Evolutionary conservation across 1,140 invertebrate genomes (phyloP).

Genomic region (Aethina tumida): DNA sequence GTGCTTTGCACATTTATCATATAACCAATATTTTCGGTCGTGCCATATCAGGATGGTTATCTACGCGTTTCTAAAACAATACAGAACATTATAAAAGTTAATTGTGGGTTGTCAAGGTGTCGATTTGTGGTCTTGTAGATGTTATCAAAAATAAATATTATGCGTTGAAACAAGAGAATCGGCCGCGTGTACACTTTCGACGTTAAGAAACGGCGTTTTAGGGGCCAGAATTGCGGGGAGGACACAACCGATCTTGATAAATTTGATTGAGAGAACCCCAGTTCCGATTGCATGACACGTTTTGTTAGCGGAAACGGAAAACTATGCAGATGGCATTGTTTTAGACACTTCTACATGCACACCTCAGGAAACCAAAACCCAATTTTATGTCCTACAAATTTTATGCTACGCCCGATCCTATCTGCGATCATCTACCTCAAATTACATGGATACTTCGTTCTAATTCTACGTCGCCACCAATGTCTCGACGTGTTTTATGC

Average conservation of each 20-base stretch:
- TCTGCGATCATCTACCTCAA: not conserved
- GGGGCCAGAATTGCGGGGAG: conserved; percentile 20
- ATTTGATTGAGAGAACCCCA: conserved; percentile 34
- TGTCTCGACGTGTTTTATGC: too few species aligned
- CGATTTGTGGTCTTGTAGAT: conserved; percentile 36
- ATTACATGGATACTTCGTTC: conserved; percentile 5
- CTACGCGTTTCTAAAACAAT: conserved; percentile 33
- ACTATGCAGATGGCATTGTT: conserved; percentile 35
- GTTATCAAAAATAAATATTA: conserved; percentile 38
- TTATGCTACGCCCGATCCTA: too few species aligned
- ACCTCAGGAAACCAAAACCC: conserved; percentile 29
- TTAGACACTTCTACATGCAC: conserved; percentile 34
- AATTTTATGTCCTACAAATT: conserved; percentile 18
- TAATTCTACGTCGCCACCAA: conserved; percentile 4
- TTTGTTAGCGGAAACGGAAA: conserved; percentile 32
- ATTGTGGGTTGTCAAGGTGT: conserved; percentile 38
- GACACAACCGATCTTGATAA: conserved; percentile 31
- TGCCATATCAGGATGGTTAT: conserved; percentile 25
- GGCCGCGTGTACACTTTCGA: conserved; percentile 13
- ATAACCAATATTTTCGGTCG: conserved; percentile 28
- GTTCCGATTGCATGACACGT: conserved; percentile 35
- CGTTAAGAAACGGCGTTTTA: conserved; percentile 15
- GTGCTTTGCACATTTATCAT: conserved; percentile 24
- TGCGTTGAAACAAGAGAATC: conserved; percentile 30
- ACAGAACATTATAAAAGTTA: conserved; percentile 34